A percentile compares a stretch with the other conserved stretches of the same genome.
Conservation (phyloP, 2,113 vertebrate species). For the Toxotes chatareus region DNA sequence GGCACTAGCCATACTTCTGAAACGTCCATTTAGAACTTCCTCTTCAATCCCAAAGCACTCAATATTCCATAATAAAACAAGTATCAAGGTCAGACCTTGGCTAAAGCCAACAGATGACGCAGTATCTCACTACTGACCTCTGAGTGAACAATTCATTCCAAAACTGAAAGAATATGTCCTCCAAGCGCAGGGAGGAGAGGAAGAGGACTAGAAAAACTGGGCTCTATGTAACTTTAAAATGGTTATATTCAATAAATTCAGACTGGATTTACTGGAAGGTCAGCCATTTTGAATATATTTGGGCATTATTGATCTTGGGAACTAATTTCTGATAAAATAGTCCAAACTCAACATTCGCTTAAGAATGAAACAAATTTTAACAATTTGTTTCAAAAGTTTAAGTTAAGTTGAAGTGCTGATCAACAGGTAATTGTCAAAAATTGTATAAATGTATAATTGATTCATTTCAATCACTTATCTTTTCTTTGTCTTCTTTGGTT, state of each 20-base stretch:
- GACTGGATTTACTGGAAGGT: neutral
- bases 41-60: slow-evolving; percentile 83
- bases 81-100: slow-evolving; percentile 89
- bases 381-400: too few relatives aligned
- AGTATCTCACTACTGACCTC: slow-evolving; percentile 87
- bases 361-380: neutral
- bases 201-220: neutral
- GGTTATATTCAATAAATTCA: neutral
- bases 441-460: neutral
- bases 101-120: slow-evolving; percentile 88
- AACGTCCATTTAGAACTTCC: slow-evolving; percentile 65
- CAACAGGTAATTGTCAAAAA: neutral
- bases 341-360: neutral
- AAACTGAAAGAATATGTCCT: slow-evolving; percentile 87
- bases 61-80: slow-evolving; percentile 87
- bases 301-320: too few relatives aligned
- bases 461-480: too few relatives aligned
- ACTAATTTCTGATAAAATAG: too few relatives aligned
- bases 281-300: too few relatives aligned
- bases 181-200: neutral
- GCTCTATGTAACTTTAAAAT: neutral
- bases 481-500: neutral
- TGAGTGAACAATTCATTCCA: slow-evolving; percentile 88
- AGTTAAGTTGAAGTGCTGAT: neutral
- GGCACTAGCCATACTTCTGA: slow-evolving; percentile 36